phyloP scores from a whole-genome alignment of 2,888 invertebrate genomes.

The Lutraria lutraria region DNA sequence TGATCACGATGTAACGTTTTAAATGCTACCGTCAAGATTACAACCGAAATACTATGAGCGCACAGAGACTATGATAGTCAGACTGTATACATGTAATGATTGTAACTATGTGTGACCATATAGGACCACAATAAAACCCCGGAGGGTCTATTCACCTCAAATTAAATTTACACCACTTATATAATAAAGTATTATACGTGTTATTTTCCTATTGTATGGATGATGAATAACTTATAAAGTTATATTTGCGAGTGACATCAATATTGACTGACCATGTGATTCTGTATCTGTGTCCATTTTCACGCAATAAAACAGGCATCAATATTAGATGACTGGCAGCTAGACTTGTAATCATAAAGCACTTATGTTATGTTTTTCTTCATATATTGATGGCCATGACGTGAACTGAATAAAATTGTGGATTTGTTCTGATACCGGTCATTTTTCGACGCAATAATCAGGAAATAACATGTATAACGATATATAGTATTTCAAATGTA shows the following conservation, averaged over 20 bases:
- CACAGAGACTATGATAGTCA: neutral
- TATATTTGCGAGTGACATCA: neutral
- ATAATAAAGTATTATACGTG: neutral
- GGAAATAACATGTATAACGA: no score
- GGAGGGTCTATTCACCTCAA: neutral
- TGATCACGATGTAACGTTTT: no score
- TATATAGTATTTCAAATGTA: no score
- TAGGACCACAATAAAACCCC: neutral
- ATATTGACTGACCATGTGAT: neutral
- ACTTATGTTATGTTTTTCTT: no score
- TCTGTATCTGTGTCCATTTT: neutral
- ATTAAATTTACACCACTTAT: slow-evolving; percentile 2
- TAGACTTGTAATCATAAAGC: no score
- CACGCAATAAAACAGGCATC: neutral
- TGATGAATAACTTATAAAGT: slow-evolving; percentile 12
- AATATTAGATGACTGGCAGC: neutral
- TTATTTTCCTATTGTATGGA: neutral
- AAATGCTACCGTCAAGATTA: no score
- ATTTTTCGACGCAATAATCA: no score
- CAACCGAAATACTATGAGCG: neutral
- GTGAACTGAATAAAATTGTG: no score
- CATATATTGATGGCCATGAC: no score
- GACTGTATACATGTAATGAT: neutral
- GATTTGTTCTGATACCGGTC: no score
- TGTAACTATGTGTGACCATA: neutral